Percentiles rank a stretch among this genome's conserved stretches.
These are phyloP conservation scores for Drosophila atripex DNA, from an alignment of 2,888 invertebrate species.

Conservation along the genomic window DNA sequence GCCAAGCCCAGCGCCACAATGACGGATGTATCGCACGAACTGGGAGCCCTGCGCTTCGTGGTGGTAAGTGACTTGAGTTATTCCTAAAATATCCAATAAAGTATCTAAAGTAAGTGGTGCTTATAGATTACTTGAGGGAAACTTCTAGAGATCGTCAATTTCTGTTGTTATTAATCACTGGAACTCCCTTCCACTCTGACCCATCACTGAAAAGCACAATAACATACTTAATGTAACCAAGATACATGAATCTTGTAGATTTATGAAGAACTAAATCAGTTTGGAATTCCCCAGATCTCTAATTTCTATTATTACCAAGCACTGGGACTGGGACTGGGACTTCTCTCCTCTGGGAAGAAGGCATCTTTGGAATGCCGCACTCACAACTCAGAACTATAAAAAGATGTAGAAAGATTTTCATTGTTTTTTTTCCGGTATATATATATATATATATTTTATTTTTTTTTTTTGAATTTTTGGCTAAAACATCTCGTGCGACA, in stretches of 20 bases:
- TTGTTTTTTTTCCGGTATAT: conserved; percentile 51
- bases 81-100: background rate
- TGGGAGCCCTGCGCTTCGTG: conserved; percentile 82
- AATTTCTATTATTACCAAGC: background rate
- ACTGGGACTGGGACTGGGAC: background rate
- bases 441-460: too few species aligned
- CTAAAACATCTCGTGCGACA: conserved; percentile 70
- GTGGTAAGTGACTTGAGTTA: conserved; percentile 79
- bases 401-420: conserved; percentile 24
- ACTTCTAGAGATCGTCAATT: too few species aligned
- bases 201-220: too few species aligned
- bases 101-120: background rate
- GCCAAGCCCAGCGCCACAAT: conserved; percentile 64
- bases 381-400: conserved; percentile 19
- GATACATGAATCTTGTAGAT: background rate
- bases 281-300: background rate
- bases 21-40: conserved; percentile 84
- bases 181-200: too few species aligned
- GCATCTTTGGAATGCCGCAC: conserved; percentile 59
- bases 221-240: background rate
- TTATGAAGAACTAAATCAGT: background rate
- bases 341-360: conserved; percentile 9
- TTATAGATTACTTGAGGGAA: background rate
- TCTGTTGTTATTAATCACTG: too few species aligned
- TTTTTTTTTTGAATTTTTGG: conserved; percentile 33